These are phyloP conservation scores for Onthophagus taurus DNA, from an alignment of 1,140 invertebrate species.

Conservation along the genomic window DNA sequence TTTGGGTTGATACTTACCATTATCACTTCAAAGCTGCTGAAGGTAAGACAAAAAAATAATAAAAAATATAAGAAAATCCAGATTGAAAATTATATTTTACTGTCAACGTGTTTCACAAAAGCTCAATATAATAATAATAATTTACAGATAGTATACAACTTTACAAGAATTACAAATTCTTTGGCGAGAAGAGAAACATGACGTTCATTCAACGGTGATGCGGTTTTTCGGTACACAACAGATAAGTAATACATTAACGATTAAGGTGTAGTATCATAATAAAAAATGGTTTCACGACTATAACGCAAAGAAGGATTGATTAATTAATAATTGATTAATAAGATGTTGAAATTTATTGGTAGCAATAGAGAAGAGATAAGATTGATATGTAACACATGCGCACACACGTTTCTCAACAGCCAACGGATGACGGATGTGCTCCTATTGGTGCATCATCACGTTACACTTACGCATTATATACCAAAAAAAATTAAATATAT, in stretches of 20 bases:
- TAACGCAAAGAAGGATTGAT: background rate
- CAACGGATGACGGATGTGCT: background rate
- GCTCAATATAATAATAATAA: constrained; percentile 29
- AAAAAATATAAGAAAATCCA: constrained; percentile 8
- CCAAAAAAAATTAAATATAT: constrained; percentile 12
- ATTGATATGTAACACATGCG: too few relatives aligned
- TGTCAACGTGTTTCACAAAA: constrained; percentile 36
- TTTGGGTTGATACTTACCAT: too few relatives aligned
- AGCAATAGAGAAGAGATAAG: too few relatives aligned
- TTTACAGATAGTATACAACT: constrained; percentile 34
- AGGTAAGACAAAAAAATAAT: constrained; percentile 6
- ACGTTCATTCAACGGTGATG: too few relatives aligned
- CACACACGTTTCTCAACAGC: too few relatives aligned
- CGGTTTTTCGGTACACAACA: too few relatives aligned
- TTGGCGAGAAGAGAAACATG: constrained; percentile 35
- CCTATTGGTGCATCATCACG: background rate
- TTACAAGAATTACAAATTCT: constrained; percentile 29
- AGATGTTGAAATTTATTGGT: too few relatives aligned
- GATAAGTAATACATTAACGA: too few relatives aligned
- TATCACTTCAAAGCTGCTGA: too few relatives aligned
- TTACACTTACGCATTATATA: background rate
- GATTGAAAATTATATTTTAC: constrained; percentile 34
- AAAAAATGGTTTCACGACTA: background rate
- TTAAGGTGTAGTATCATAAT: background rate
- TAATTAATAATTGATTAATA: too few relatives aligned